Conservation (phyloP, 2,888 invertebrate genomes). For the Caradrina kadenii region DNA sequence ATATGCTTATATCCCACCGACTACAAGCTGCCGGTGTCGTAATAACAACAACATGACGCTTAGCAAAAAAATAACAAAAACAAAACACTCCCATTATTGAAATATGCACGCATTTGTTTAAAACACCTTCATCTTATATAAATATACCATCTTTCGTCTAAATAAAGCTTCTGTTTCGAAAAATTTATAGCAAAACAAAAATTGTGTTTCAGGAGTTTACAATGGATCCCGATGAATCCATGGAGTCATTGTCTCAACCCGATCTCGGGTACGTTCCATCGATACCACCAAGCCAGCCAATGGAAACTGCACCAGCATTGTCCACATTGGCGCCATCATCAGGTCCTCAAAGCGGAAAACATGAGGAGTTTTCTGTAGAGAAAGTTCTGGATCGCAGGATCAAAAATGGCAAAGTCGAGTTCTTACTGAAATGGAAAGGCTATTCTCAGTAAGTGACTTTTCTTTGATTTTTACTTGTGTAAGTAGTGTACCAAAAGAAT, state of each 20-base stretch:
- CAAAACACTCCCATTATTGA: not conserved
- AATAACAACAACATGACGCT: conserved; percentile 8
- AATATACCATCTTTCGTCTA: no score
- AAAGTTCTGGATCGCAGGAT: conserved; percentile 93
- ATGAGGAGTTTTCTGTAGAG: conserved; percentile 94
- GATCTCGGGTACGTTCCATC: conserved; percentile 61
- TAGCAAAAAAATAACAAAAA: conserved; percentile 5
- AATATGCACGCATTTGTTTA: not conserved
- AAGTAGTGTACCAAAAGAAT: no score
- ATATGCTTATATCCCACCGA: not conserved
- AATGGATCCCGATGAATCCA: conserved; percentile 66
- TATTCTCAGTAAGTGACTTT: conserved; percentile 90
- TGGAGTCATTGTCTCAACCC: conserved; percentile 70
- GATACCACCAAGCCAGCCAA: conserved; percentile 55
- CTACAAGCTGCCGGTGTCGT: conserved; percentile 16
- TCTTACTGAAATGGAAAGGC: conserved; percentile 92
- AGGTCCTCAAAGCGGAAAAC: conserved; percentile 80
- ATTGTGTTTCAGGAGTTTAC: conserved; percentile 22
- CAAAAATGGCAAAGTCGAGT: conserved; percentile 93
- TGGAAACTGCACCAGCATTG: conserved; percentile 65
- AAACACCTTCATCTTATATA: not conserved
- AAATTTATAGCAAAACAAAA: not conserved
- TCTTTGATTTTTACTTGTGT: not conserved
- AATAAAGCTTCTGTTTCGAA: not conserved
- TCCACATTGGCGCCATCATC: conserved; percentile 51